These are phyloP conservation scores for Scatophagus argus DNA, from an alignment of 2,113 vertebrate genomes.

Conservation along the genomic window DNA sequence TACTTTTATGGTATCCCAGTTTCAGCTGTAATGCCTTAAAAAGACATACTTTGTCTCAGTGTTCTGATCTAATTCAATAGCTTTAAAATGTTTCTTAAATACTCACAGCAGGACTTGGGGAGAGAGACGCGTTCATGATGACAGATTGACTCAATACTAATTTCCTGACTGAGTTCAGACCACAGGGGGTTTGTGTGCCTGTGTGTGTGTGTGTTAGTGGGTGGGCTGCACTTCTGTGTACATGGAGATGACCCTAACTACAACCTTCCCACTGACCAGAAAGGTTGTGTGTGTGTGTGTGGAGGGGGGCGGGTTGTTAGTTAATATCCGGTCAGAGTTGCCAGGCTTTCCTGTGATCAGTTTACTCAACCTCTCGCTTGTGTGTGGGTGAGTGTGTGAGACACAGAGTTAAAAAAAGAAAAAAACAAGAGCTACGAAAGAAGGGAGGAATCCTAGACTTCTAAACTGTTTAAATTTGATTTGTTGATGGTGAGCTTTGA, in stretches of 20 bases:
- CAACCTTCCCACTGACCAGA: constrained; percentile 50
- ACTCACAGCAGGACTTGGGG: constrained; percentile 61
- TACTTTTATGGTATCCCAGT: neutral
- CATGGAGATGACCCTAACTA: constrained; percentile 77
- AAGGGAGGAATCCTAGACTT: neutral
- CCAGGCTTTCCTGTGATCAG: constrained; percentile 39
- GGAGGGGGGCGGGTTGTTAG: no score
- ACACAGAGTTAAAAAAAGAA: neutral
- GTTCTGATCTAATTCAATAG: neutral
- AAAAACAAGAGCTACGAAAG: neutral
- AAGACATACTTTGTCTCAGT: neutral
- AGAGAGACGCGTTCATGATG: constrained; percentile 60
- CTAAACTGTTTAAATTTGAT: neutral
- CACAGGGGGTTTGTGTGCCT: constrained; percentile 35
- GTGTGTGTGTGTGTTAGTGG: constrained; percentile 41
- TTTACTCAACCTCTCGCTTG: constrained; percentile 27
- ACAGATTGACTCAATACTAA: constrained; percentile 14
- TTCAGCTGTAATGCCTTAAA: neutral
- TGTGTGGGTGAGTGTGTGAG: constrained; percentile 12
- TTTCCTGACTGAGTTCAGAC: constrained; percentile 50
- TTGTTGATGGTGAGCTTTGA: neutral
- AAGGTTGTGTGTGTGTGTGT: constrained; percentile 7
- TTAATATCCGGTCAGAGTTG: constrained; percentile 51
- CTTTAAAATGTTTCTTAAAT: constrained; percentile 21
- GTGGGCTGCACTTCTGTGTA: constrained; percentile 72